Evolutionary conservation across 2,797 vertebrate genomes (phyloP).

Genomic region (Pipistrellus kuhlii): DNA sequence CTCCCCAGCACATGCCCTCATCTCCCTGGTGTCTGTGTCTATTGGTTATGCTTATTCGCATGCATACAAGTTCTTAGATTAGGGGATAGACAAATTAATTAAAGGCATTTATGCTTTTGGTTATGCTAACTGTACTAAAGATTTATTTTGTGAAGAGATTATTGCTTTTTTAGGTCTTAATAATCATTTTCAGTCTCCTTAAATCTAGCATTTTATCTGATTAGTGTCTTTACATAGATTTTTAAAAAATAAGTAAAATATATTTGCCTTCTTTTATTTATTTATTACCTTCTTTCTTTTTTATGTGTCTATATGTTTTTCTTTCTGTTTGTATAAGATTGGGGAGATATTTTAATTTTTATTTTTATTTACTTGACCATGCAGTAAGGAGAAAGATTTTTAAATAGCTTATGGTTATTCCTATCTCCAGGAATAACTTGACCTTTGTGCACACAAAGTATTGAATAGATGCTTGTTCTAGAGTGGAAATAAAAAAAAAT

Average conservation of each 20-base stretch:
- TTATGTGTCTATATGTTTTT: not conserved
- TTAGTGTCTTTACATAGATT: not conserved
- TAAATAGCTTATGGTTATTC: not conserved
- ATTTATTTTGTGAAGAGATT: conserved; percentile 53
- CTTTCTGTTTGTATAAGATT: not conserved
- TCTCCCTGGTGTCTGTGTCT: too few species aligned
- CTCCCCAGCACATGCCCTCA: too few species aligned
- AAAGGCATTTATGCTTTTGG: conserved; percentile 12
- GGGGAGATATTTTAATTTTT: not conserved
- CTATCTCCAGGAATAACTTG: conserved; percentile 31
- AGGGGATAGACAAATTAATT: conserved; percentile 7
- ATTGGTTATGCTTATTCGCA: too few species aligned
- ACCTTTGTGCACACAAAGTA: not conserved
- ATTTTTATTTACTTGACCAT: not conserved
- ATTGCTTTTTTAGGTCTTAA: not conserved
- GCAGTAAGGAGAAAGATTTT: conserved; percentile 35
- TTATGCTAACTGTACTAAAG: not conserved
- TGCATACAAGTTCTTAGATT: not conserved
- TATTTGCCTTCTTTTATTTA: not conserved
- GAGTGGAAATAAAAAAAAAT: conserved; percentile 43
- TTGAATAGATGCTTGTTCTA: conserved; percentile 28
- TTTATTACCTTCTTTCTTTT: not conserved
- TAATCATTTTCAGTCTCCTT: conserved; percentile 26
- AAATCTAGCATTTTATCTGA: conserved; percentile 53
- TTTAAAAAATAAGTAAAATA: not conserved